A percentile compares a stretch with the other conserved stretches of the same genome.
Evolutionary conservation across 2,113 vertebrate species (phyloP).

Genomic region (Ranitomeya variabilis): DNA sequence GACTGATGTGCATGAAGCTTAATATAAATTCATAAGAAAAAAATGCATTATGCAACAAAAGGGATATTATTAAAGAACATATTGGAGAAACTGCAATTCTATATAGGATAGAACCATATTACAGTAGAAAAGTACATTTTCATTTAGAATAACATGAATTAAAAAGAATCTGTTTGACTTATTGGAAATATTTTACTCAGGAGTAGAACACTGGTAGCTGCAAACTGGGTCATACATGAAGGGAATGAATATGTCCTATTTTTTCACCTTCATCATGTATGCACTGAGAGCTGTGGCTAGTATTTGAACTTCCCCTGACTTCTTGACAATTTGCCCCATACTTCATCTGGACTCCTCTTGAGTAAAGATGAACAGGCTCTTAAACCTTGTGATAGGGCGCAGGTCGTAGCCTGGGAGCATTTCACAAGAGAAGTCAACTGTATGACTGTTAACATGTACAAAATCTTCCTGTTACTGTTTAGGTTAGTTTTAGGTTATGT

Average conservation of each 20-base stretch:
- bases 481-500: no score
- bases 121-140: not conserved
- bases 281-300: not conserved
- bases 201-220: not conserved
- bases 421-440: no score
- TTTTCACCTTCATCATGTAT: not conserved
- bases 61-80: no score
- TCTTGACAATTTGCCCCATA: not conserved
- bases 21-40: no score
- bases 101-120: not conserved
- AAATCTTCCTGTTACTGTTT: not conserved
- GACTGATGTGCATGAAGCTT: no score
- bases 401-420: not conserved
- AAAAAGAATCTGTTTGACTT: not conserved
- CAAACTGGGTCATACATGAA: not conserved
- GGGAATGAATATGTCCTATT: not conserved
- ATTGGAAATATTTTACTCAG: not conserved
- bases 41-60: no score
- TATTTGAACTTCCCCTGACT: not conserved
- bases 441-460: not conserved
- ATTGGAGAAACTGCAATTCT: not conserved
- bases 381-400: not conserved
- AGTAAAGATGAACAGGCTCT: not conserved
- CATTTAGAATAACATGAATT: not conserved
- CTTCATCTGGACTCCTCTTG: not conserved